Evolutionary conservation across 2,113 vertebrate species (phyloP), one percentile per base, ranked within the genome.

Genomic region (Ochotona curzoniae): DNA sequence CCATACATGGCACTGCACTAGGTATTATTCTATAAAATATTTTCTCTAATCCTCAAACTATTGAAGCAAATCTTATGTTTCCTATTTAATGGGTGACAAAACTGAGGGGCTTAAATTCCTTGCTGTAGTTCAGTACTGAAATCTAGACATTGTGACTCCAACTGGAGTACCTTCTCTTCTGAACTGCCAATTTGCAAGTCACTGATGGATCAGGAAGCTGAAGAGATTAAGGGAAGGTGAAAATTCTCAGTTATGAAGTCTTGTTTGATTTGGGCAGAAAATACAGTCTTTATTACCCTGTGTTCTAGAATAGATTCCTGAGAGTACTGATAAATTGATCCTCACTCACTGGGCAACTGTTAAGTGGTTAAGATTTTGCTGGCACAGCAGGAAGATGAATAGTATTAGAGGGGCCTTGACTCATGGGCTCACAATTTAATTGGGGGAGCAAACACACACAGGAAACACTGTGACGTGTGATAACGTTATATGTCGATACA

Each of bases 381-480:
- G 66, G 26, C 44, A 25, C 60, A 74, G 25, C 67, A 57, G 47
- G 63, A 88, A 71, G 26, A 61, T 38, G 23, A 63, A 51, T 30
- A 81, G 20, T 30, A 47, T 44, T 38, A 35, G 35, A 44, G 15
- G 17, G 60, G 54, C 26, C 12, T 92, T 90, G 28, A 87, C 61
- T 94, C 51, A 51, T 15, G 61, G 54, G n/a, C n/a, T 91, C 94
- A 92, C 90, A 51, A 75, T 79, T 92, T 51, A 90, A 25, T 60
- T 21, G 23, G 61, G 21, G 44, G 82, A 89, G 75, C 69, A 86
- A 92, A 79, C 57, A 38, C 4, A 57, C 18, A 47, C 17, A 66
- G 11, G 49, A 87, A 93, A 86, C 51, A 79, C 35, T 47, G 32
- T 69, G 30, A 57, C 7, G 32, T 66, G 7, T 60, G 25, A 73